Base-by-base conservation (phyloP, 2,113 vertebrate genomes). In the Chelonoidis abingdonii region DNA sequence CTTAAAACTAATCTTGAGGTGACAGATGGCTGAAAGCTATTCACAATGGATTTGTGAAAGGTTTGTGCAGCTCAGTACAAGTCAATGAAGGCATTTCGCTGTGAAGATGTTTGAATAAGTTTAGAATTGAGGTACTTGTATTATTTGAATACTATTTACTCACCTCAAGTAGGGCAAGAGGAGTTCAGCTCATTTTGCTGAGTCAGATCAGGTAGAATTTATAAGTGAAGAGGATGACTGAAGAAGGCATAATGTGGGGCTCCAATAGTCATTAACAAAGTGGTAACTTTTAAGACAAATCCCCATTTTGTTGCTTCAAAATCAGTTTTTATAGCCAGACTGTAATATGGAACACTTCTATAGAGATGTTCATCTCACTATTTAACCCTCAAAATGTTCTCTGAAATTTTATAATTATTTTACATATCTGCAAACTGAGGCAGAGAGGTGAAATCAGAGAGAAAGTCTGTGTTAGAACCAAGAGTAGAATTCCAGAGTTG, bases 21-120 rank as follows among this genome's bases (percentile, higher is more conserved):
- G 72, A 11, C 72, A 76, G 22, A 76, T 76, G n/a, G 38, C 38
- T 21, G 62, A 69, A 69, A 17, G 35, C 35, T n/a, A n/a, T 17
- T 69, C 62, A n/a, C 62, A 44, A 44, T 76, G n/a, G 38, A 24
- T 7, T 38, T 84, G 25, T 59, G 38, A 59, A 47, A 59, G 31
- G 14, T 49, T 69, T 69, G 49, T 72, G 35, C 44, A 53, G 50
- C 76, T 82, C 25, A 10, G 44, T 41, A 79, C 41, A 5, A 49
- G 29, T 11, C 72, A 38, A 13, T 6, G 76, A 59, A 2, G 2
- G 16, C 0, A 0, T 53, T 2, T 59, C 25, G 5, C 9, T 44
- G 10, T 76, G 38, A 24, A 76, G 5, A 9, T 75, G 10, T 44
- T 24, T 76, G 72, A 76, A 44, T 76, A 76, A 76, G 38, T 76